Evolutionary conservation across 2,113 vertebrate species (phyloP), one percentile per base, ranked within the genome.

Genomic region (Halichoeres trimaculatus): DNA sequence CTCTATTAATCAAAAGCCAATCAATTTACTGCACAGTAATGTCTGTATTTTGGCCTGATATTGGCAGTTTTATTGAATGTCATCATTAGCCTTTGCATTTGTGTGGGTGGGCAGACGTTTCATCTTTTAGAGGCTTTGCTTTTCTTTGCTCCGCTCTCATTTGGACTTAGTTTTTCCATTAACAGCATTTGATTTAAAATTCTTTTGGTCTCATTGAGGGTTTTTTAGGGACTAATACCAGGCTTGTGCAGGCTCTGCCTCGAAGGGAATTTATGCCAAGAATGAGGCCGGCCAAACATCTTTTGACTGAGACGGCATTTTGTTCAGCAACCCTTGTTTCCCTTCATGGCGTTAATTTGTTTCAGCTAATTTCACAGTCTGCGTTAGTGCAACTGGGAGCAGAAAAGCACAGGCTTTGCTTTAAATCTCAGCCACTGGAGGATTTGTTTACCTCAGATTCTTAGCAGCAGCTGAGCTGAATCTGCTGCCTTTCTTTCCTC

Each of bases 401-500:
- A 85, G 76, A 71, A 84, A 81, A 74, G 62, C 74, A 53, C 48
- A 9, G 60, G 83, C 74, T 83, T 86, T 86, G 67, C 85, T 70
- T 87, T 76, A 88, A 89, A 83, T 86, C 82, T 76, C 36, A 63
- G 73, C 75, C 83, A 85, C 84, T 61, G 80, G 84, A 87, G 64
- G 74, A 85, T 85, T 72, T 84, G 76, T 89, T 91, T 89, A 88
- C 88, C 85, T 86, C 86, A 60, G 60, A 85, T 85, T 83, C 74
- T 75, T 61, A 67, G 78, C 23, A 72, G 67, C 56, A 56, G 87
- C 85, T 85, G 69, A 76, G 81, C 71, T 76, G 78, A 79, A 81
- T 86, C 81, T 55, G 70, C 67, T 82, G 74, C 71, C 58, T 81
- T 84, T 71, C 70, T 38, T 84, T 55, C 60, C 60, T 59, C 62